Base-by-base conservation (phyloP, 2,113 vertebrate genomes). In the Pycnonotus jocosus region DNA sequence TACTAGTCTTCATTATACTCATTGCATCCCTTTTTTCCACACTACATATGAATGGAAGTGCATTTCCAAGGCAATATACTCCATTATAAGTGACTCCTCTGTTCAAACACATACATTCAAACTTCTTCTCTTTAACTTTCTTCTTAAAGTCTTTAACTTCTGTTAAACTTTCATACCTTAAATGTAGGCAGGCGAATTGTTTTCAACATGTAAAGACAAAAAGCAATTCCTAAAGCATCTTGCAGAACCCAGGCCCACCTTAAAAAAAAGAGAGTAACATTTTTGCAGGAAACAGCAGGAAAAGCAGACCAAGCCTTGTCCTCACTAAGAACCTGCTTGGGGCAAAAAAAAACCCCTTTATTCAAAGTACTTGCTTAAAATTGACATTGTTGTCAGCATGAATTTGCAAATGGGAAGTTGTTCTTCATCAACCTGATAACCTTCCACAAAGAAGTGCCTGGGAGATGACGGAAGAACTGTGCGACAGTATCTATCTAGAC, bases 211-310 rank as follows among this genome's bases (percentile, higher is more conserved):
- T 99, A 99, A 70, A 99, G 98, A 91, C 99, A 99, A 97, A 99
- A 99, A 77, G 99, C 98, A 2, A 99, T 98, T 50, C 99, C 99
- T 97, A 99, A 97, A 30, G 98, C 86, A 15, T 99, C 99, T 96
- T 99, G 99, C 30, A 99, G 98, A 91, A 99, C 96, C 99, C 99
- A 99, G 44, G 99, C 99, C 99, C 99, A 99, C 96, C 99, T 99
- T 72, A 37, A 89, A 51, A 72, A 87, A 20, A 94, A 45, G 20
- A 89, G 27, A 68, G 24, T 3, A 18, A 86, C 4, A 30, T 56
- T 81, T 72, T 45, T 89, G 44, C 24, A 86, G 58, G 24, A 48
- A 87, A 40, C 15, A 74, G 9, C 4, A 44, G 7, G 42, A 50
- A 87, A 88, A 33, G 15, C 47, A 78, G 47, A 78, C 24, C 56